Evolutionary conservation across 2,888 invertebrate species (phyloP), one percentile per base, ranked within the genome.

Genomic region (Syrphus vitripennis): DNA sequence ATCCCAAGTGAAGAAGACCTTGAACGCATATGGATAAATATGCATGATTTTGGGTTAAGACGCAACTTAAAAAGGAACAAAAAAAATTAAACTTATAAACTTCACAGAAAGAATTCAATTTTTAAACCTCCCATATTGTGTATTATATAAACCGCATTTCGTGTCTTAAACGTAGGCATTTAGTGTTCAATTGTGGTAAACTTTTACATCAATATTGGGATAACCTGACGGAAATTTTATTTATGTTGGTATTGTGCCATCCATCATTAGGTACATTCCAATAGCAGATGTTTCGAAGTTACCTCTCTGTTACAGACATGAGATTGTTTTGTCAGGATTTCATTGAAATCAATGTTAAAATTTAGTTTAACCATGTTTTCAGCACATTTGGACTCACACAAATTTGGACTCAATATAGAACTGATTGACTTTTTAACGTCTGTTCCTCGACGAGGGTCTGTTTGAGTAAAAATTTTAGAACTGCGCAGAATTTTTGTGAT

Each of bases 171-270:
- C 57, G 57, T 63, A 67, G 29, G 55, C 59, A 84, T 48, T 84
- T 76, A 84, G 75, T 84, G 80, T 10, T 71, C 75, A 84, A 80
- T 84, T 84, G 83, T 76, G 80, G 83, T 80, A 31, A 76, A 70
- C 65, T 69, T 74, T 48, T 63, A 2, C 59, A 61, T 74, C 71
- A 71, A 77, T 77, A 50, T 57, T 45, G 14, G 61, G 24, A 42
- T 29, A 40, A 12, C 16, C 21, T 37, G 37, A 55, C 53, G 40
- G 26, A 29, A 55, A 34, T 45, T 78, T 26, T 40, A 19, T n/a
- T 29, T 45, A 50, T 10, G 14, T 40, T 37, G 0, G 14, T 37
- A 14, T 4, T n/a, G n/a, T n/a, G n/a, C n/a, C n/a, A n/a, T n/a
- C n/a, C n/a, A n/a, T n/a, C n/a, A 50, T 77, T 61, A 26, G n/a